These are phyloP conservation scores for Characodon lateralis DNA, from an alignment of 2,797 vertebrate species.

Conservation along the genomic window DNA sequence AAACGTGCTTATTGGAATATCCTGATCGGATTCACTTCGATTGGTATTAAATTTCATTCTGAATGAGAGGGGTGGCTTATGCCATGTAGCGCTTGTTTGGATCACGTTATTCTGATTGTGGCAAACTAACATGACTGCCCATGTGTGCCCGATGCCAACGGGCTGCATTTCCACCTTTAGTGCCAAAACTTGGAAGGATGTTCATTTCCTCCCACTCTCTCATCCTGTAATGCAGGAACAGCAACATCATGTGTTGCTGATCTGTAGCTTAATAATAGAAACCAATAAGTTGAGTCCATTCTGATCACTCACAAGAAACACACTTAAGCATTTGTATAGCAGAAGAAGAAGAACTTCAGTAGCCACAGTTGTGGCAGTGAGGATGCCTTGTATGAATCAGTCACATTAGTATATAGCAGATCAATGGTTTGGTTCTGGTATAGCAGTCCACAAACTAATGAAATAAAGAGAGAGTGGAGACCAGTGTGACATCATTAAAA, in stretches of 20 bases:
- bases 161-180: not conserved
- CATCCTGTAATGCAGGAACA: not conserved
- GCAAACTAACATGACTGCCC: not conserved
- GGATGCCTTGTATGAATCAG: too few relatives aligned
- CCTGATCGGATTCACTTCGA: not conserved
- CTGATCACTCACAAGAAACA: too few relatives aligned
- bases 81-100: not conserved
- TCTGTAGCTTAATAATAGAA: not conserved
- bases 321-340: too few relatives aligned
- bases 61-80: not conserved
- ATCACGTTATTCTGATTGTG: not conserved
- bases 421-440: too few relatives aligned
- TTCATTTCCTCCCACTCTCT: not conserved
- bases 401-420: too few relatives aligned
- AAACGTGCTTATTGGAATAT: not conserved
- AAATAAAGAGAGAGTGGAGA: too few relatives aligned
- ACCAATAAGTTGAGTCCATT: too few relatives aligned
- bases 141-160: not conserved
- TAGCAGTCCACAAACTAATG: too few relatives aligned
- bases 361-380: too few relatives aligned
- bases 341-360: too few relatives aligned
- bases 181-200: not conserved
- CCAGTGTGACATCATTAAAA: too few relatives aligned
- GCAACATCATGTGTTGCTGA: not conserved
- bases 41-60: not conserved